phyloP scores from a whole-genome alignment of 2,797 vertebrate species.

The Siniperca scherzeri region DNA sequence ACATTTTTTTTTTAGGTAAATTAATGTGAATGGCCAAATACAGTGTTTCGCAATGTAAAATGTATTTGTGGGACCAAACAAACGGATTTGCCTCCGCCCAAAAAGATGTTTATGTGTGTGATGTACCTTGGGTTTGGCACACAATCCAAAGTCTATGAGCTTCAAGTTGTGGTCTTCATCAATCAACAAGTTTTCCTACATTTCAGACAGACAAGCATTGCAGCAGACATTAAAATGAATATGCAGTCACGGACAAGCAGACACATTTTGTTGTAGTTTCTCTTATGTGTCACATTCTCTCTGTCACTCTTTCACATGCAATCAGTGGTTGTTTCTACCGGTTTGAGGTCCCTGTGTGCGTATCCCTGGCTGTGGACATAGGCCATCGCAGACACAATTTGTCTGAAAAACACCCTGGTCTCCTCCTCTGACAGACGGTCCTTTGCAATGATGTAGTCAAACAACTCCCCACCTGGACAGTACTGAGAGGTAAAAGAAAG shows the following conservation, averaged over 20 bases:
- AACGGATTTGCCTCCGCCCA: neutral
- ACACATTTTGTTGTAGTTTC: neutral
- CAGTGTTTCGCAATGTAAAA: neutral
- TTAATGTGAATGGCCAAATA: neutral
- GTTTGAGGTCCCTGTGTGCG: slow-evolving; percentile 96
- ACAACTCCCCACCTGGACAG: slow-evolving; percentile 96
- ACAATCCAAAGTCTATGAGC: slow-evolving; percentile 97
- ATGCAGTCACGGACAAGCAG: neutral
- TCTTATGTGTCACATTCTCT: neutral
- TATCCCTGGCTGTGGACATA: slow-evolving; percentile 96
- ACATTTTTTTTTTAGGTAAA: neutral
- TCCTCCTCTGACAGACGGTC: slow-evolving; percentile 94
- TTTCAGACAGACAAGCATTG: slow-evolving; percentile 18
- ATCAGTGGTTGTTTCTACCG: slow-evolving; percentile 82
- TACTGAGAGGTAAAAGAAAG: slow-evolving; percentile 82
- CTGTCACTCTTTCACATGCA: neutral
- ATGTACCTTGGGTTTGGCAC: slow-evolving; percentile 95
- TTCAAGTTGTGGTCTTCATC: slow-evolving; percentile 94
- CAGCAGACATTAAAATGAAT: slow-evolving; percentile 3
- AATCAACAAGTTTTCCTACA: slow-evolving; percentile 95
- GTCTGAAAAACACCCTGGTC: slow-evolving; percentile 92
- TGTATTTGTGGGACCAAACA: neutral
- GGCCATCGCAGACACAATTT: slow-evolving; percentile 94
- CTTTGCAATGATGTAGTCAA: slow-evolving; percentile 96
- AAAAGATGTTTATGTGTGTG: slow-evolving; percentile 1